Conservation (phyloP, 2,113 vertebrate genomes). For the Aplodontia rufa region DNA sequence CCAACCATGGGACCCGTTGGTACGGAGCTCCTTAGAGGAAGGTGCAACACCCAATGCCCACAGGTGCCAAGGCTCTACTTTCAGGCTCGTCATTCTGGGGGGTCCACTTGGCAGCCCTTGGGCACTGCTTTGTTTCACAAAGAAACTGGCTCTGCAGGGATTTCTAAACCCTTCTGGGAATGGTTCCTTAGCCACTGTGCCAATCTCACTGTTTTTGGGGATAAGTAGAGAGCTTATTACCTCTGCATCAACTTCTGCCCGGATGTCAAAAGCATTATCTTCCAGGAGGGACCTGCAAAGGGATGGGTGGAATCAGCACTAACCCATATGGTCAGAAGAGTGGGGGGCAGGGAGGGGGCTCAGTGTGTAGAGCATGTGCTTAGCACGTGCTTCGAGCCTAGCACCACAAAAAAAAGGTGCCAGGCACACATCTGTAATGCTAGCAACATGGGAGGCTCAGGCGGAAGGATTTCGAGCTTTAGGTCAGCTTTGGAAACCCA, state of each 20-base stretch:
- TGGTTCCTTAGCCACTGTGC: neutral
- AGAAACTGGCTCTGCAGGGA: neutral
- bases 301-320: accelerated
- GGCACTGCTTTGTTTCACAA: neutral
- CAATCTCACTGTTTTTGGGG: neutral
- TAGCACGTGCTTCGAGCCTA: neutral
- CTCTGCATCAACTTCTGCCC: slow-evolving; percentile 79
- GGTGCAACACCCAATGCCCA: neutral
- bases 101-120: neutral
- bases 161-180: neutral
- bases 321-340: neutral
- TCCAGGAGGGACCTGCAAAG: slow-evolving; percentile 82
- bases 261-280: slow-evolving; percentile 84
- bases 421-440: too few species aligned
- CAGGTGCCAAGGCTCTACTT: neutral
- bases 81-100: neutral
- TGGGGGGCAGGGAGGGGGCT: neutral
- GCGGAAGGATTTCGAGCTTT: too few species aligned
- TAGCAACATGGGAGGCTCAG: too few species aligned
- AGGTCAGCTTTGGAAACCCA: too few species aligned
- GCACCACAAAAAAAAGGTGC: neutral
- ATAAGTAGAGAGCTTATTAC: slow-evolving; percentile 62
- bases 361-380: neutral
- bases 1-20: accelerated
- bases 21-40: neutral